Conservation (phyloP, 2,797 vertebrate genomes). For the Chaetodon trifasciatus region DNA sequence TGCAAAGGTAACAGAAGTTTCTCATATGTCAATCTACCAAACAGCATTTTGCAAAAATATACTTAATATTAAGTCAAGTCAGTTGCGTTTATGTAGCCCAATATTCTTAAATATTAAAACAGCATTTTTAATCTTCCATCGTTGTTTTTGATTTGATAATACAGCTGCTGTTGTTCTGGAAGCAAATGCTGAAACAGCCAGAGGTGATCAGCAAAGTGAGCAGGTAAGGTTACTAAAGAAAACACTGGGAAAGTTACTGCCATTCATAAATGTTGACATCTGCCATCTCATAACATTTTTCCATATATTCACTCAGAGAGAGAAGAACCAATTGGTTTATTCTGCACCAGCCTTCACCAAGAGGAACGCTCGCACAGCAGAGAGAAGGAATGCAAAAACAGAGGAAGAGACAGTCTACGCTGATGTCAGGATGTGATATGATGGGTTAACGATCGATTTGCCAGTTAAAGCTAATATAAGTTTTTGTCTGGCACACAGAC, state of each 20-base stretch:
- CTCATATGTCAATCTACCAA: background rate
- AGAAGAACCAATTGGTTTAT: constrained; percentile 12
- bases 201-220: background rate
- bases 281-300: background rate
- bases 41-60: background rate
- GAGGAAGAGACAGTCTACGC: background rate
- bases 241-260: background rate
- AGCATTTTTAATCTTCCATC: background rate
- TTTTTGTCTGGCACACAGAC: no score
- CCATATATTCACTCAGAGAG: constrained; percentile 1
- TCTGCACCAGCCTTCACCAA: constrained; percentile 2
- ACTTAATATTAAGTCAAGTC: no score
- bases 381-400: background rate
- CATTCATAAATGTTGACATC: background rate
- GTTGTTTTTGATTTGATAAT: background rate
- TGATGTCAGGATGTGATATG: background rate
- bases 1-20: background rate
- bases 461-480: no score
- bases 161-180: background rate
- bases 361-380: background rate
- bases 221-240: constrained; percentile 1
- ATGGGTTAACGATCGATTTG: background rate
- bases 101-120: no score
- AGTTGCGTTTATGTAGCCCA: no score
- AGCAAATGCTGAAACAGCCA: background rate